These are phyloP conservation scores for Schizaphis graminum DNA, from an alignment of 2,888 invertebrate genomes.

Conservation along the genomic window DNA sequence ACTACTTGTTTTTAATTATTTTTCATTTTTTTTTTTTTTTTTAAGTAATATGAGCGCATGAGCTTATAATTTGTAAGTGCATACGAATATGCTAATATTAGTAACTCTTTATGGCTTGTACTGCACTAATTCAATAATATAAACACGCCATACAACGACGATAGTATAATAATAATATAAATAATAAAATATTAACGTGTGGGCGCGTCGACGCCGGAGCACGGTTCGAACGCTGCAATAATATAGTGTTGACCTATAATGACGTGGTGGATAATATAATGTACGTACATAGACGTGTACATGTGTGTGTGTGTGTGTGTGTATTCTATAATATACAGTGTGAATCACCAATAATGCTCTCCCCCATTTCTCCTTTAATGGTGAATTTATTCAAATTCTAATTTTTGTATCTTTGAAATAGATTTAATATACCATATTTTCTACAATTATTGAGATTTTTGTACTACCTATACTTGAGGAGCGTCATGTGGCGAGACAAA, in stretches of 20 bases:
- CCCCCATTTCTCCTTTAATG: too few species aligned
- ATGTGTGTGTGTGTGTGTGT: background rate
- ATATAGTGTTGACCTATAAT: background rate
- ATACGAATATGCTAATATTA: background rate
- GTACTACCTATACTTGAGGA: too few species aligned
- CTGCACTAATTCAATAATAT: background rate
- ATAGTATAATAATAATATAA: constrained; percentile 10
- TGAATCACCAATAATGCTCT: too few species aligned
- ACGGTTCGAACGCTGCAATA: background rate
- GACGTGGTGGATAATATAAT: background rate
- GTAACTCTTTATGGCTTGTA: background rate
- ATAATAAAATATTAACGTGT: background rate
- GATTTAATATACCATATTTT: too few species aligned
- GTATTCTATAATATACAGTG: background rate
- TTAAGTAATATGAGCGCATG: background rate
- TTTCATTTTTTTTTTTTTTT: background rate
- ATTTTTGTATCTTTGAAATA: too few species aligned
- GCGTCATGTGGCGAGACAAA: too few species aligned
- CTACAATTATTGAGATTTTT: too few species aligned
- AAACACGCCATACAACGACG: background rate
- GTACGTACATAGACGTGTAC: background rate
- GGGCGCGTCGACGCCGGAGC: background rate
- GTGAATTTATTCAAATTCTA: too few species aligned
- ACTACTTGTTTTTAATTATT: background rate
- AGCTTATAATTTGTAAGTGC: background rate